Percentiles rank a stretch among this genome's conserved stretches.
These are phyloP conservation scores for Parauchenoglanis ngamensis DNA, from an alignment of 2,797 vertebrate genomes.

Conservation along the genomic window DNA sequence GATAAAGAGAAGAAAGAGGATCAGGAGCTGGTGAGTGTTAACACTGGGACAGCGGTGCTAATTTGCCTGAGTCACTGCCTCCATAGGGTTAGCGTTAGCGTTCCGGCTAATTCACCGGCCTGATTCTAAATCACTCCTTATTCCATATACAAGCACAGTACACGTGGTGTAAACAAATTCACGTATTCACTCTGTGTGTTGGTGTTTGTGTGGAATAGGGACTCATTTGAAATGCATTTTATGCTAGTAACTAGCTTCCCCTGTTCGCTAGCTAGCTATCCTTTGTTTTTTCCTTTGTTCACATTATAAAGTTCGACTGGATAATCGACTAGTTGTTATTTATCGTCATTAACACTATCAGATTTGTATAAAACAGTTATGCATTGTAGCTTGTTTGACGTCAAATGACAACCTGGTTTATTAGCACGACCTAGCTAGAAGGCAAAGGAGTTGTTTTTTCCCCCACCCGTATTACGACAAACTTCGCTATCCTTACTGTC, in stretches of 20 bases:
- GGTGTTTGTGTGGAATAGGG: neutral
- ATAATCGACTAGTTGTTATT: neutral
- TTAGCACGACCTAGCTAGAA: neutral
- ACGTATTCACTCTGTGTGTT: neutral
- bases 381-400: neutral
- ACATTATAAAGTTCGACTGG: neutral
- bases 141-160: neutral
- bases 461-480: neutral
- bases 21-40: conserved; percentile 74
- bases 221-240: neutral
- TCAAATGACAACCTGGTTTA: no score
- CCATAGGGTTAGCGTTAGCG: neutral
- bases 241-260: neutral
- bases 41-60: conserved; percentile 2
- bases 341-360: neutral
- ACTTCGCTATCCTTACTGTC: neutral
- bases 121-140: neutral
- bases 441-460: neutral
- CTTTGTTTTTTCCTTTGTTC: neutral
- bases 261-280: neutral
- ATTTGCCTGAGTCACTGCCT: conserved; percentile 48
- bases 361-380: neutral
- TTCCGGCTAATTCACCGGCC: neutral
- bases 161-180: neutral
- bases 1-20: conserved; percentile 83